Base-by-base conservation (phyloP, 2,797 vertebrate species). In the Hapalemur alaotrensis region DNA sequence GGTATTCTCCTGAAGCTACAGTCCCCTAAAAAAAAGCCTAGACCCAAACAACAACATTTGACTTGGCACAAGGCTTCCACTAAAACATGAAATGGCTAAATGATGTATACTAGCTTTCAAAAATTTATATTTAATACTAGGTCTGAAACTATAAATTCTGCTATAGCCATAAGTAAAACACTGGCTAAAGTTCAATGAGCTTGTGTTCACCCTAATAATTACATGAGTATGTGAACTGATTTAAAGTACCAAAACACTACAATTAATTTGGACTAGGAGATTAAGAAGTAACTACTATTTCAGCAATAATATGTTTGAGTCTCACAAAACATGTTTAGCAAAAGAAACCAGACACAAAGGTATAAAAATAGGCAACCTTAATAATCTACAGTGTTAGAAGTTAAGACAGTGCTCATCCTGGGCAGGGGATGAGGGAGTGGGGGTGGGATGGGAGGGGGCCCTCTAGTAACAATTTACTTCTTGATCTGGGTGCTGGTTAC, bases 171-270 rank as follows among this genome's bases (percentile, higher is more conserved):
- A 86, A 95, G 2, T 14, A 97, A 97, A 95, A 32, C 48, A 79
- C 18, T 85, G 17, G 35, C 75, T 75, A 61, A 89, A 89, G 73
- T 59, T 65, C 70, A 95, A 5, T 57, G 35, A 87, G 12, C 41
- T 78, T 50, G 1, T 75, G 88, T 80, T 88, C 81, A 81, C 17
- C 30, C 25, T 83, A 41, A 96, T 67, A 79, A 93, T 94, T 78
- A 89, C 82, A 78, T 57, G 41, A 73, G 3, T n/a, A 0, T 13
- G 46, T 70, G 52, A 94, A 96, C 4, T 12, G 3, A 83, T 67
- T 94, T 93, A 22, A 96, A 96, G 30, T 11, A 97, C 88, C 20
- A 65, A 61, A 95, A 50, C 15, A 52, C 48, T 88, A 96, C 82
- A 97, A 61, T 57, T 30, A 96, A 80, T 28, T 10, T 30, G 6